A percentile compares a stretch with the other conserved stretches of the same genome.
Conservation (phyloP, 1,140 invertebrate species). For the Battus philenor region DNA sequence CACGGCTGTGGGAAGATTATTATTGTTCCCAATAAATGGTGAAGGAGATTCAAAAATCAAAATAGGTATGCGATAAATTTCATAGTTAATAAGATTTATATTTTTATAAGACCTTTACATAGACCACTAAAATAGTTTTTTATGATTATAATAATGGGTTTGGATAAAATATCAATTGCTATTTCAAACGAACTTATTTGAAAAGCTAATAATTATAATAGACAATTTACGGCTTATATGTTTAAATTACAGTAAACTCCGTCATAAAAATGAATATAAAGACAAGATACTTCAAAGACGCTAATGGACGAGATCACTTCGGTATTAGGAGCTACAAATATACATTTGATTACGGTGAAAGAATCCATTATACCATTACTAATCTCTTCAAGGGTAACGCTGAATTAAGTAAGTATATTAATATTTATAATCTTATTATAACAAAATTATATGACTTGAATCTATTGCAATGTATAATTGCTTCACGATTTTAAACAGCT, state of each 20-base stretch:
- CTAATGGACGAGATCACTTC: conserved; percentile 57
- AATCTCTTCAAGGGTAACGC: conserved; percentile 67
- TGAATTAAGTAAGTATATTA: conserved; percentile 56
- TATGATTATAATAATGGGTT: too few species aligned
- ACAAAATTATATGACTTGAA: too few species aligned
- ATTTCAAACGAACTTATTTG: too few species aligned
- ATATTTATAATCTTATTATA: too few species aligned
- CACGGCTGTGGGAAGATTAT: conserved; percentile 58
- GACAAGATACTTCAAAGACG: conserved; percentile 64
- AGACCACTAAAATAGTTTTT: too few species aligned
- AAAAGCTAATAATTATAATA: too few species aligned
- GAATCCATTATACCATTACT: conserved; percentile 58
- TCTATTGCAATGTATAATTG: too few species aligned
- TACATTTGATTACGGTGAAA: conserved; percentile 62
- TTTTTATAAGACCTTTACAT: too few species aligned
- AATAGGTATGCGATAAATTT: conserved; percentile 55
- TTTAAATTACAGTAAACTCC: conserved; percentile 57
- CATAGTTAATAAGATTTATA: too few species aligned
- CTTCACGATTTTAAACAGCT: too few species aligned
- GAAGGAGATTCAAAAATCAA: conserved; percentile 68
- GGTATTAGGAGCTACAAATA: conserved; percentile 64
- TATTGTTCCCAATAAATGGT: conserved; percentile 68
- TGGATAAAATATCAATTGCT: background rate
- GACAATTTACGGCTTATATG: too few species aligned
- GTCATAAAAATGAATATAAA: conserved; percentile 65